Conservation (phyloP, 2,113 vertebrate genomes). For the Chaetops frenatus region DNA sequence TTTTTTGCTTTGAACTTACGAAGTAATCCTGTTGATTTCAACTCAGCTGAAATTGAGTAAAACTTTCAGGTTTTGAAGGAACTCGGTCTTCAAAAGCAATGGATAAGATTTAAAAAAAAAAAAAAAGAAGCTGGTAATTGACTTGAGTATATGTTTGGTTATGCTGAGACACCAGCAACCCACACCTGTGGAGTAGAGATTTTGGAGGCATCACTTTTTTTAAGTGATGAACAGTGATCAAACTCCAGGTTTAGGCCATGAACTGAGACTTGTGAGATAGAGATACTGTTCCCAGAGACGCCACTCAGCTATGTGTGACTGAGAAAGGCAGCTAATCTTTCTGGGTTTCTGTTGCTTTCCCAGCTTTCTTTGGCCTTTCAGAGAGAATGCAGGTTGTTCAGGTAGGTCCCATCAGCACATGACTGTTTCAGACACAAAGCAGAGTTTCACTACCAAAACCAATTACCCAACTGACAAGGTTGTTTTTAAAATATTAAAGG, state of each 20-base stretch:
- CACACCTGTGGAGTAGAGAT: not conserved
- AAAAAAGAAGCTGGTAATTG: not conserved
- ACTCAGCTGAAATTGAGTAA: not conserved
- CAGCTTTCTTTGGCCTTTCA: not conserved
- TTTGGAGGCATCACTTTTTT: not conserved
- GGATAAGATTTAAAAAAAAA: not conserved
- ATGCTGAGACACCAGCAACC: not conserved
- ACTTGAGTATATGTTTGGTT: not conserved
- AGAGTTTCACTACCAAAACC: not conserved
- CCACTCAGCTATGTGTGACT: not conserved
- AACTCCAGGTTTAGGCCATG: not conserved
- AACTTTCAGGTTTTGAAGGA: not conserved
- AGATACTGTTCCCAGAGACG: not conserved
- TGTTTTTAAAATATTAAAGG: not conserved
- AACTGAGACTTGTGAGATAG: not conserved
- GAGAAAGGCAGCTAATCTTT: not conserved
- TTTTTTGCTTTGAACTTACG: not conserved
- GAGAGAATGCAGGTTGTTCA: not conserved
- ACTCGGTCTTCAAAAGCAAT: not conserved
- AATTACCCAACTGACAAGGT: not conserved
- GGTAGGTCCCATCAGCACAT: fast-evolving
- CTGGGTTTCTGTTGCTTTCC: not conserved
- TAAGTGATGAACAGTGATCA: not conserved
- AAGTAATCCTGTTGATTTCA: not conserved
- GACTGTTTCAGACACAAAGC: not conserved